Evolutionary conservation across 2,113 vertebrate genomes (phyloP).

Genomic region (Columbina picui): DNA sequence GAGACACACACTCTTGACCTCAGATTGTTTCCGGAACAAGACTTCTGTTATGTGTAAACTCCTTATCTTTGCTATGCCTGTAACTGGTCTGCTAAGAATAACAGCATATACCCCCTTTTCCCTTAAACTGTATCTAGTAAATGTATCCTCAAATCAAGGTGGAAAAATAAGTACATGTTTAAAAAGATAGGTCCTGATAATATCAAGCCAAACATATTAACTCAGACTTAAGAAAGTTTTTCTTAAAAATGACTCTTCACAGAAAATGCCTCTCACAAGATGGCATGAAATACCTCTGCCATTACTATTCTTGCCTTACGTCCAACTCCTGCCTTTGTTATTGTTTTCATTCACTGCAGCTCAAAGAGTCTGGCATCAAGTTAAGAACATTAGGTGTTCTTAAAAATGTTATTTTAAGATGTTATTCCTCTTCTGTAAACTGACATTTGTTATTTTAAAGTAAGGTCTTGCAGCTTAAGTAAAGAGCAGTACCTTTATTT

Average conservation of each 20-base stretch:
- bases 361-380: neutral
- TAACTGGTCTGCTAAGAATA: neutral
- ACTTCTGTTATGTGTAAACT: neutral
- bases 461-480: neutral
- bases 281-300: neutral
- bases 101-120: neutral
- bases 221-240: neutral
- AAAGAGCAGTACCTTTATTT: conserved; percentile 16
- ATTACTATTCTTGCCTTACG: neutral
- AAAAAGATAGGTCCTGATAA: neutral
- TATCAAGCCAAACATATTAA: neutral
- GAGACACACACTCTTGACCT: neutral
- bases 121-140: neutral
- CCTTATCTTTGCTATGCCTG: neutral
- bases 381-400: conserved; percentile 44
- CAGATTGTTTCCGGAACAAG: neutral
- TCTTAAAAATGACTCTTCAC: neutral
- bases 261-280: neutral
- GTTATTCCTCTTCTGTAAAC: conserved; percentile 40
- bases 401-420: conserved; percentile 40
- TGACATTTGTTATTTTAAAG: conserved; percentile 21
- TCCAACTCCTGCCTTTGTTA: neutral
- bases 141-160: neutral
- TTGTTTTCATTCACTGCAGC: neutral
- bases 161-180: neutral